These are phyloP conservation scores for Paratrypauchen microcephalus DNA, from an alignment of 2,797 vertebrate genomes.

Conservation along the genomic window DNA sequence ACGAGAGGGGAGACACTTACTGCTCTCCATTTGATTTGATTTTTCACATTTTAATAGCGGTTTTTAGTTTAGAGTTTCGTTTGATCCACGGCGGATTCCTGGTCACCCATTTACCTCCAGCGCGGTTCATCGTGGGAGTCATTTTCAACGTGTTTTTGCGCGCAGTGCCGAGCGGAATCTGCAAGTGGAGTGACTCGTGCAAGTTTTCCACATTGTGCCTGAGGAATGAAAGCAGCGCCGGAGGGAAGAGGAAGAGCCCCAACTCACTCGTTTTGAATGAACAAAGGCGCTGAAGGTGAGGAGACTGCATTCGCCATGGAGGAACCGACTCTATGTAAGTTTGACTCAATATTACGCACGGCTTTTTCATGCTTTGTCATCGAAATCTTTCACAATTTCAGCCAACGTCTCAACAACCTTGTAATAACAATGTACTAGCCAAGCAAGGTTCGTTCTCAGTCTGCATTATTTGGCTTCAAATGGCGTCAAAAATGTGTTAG, in stretches of 20 bases:
- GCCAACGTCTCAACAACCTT: not conserved
- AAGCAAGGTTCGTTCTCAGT: not conserved
- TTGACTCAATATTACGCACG: not conserved
- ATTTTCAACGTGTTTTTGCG: not conserved
- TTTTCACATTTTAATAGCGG: constrained; percentile 21
- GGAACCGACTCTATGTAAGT: constrained; percentile 71
- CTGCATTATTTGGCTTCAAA: not conserved
- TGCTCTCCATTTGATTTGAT: constrained; percentile 23
- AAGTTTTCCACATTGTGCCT: constrained; percentile 46
- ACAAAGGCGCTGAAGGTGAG: constrained; percentile 67
- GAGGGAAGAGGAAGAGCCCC: constrained; percentile 45
- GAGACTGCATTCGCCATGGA: constrained; percentile 59
- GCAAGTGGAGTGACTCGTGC: constrained; percentile 54
- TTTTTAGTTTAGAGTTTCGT: not conserved
- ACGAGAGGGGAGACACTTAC: constrained; percentile 46
- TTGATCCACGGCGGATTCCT: not conserved
- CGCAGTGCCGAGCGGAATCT: constrained; percentile 21
- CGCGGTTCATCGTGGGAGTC: too few relatives aligned
- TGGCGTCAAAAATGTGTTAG: too few relatives aligned
- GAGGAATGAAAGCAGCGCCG: constrained; percentile 76
- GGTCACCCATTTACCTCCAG: not conserved
- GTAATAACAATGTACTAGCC: not conserved
- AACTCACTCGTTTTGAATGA: constrained; percentile 70
- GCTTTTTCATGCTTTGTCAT: constrained; percentile 25
- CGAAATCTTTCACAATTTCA: constrained; percentile 8